These are phyloP conservation scores for Pipistrellus pipistrellus DNA, from an alignment of 2,797 vertebrate species.

Conservation along the genomic window DNA sequence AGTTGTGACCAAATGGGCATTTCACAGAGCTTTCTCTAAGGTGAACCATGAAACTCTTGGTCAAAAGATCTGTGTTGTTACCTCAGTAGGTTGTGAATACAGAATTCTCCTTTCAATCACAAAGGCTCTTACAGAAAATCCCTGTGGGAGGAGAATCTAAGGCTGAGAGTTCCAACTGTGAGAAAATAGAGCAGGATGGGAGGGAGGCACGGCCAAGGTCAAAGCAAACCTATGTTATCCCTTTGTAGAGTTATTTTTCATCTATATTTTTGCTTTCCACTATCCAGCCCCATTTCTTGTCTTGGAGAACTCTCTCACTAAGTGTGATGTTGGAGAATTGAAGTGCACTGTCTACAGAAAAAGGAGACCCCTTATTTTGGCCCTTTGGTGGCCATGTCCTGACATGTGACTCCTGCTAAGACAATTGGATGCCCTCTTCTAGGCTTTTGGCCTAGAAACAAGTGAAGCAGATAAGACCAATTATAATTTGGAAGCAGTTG, in stretches of 20 bases:
- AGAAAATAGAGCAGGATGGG: background rate
- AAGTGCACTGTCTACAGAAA: background rate
- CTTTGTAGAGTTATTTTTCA: background rate
- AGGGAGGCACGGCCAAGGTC: background rate
- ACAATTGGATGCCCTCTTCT: background rate
- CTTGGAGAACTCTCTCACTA: background rate
- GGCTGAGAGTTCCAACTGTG: constrained; percentile 8
- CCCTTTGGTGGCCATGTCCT: background rate
- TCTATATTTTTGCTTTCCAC: constrained; percentile 20
- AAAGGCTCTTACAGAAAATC: background rate
- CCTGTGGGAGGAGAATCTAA: background rate
- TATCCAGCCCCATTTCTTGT: background rate
- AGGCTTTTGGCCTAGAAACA: background rate
- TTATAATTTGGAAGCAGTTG: background rate
- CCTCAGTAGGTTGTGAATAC: background rate
- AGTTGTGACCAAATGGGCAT: background rate
- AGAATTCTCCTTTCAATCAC: background rate
- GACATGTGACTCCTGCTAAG: background rate
- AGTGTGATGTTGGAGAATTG: background rate
- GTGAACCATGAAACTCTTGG: background rate
- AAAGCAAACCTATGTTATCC: background rate
- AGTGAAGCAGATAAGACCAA: background rate
- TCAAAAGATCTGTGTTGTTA: constrained; percentile 2
- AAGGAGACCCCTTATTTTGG: background rate
- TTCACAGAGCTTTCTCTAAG: background rate